Conservation (phyloP, 2,113 vertebrate genomes). For the Melospiza melodia region DNA sequence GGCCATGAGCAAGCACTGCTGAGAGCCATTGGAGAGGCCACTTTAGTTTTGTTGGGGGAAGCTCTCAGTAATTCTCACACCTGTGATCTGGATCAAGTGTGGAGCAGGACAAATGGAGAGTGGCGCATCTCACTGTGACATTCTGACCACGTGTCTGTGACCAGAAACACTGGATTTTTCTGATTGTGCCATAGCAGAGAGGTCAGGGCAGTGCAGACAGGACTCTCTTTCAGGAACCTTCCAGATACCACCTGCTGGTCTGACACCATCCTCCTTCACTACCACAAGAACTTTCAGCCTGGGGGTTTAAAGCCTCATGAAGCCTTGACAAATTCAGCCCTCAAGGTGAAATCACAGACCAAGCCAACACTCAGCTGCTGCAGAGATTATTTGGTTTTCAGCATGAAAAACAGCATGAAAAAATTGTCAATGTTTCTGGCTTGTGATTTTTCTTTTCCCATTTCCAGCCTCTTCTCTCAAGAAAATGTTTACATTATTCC, state of each 20-base stretch:
- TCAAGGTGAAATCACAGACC: neutral
- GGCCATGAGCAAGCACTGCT: neutral
- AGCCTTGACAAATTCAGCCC: neutral
- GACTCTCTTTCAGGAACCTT: neutral
- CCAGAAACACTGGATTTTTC: neutral
- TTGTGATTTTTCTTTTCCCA: neutral
- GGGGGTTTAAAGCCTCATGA: neutral
- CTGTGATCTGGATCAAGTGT: neutral
- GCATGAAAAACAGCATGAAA: neutral
- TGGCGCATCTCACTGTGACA: neutral
- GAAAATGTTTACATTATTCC: neutral
- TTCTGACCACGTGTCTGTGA: rapidly evolving
- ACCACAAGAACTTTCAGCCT: neutral
- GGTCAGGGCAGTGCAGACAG: neutral
- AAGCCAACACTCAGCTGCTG: neutral
- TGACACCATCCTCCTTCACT: neutral
- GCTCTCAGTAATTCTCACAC: neutral
- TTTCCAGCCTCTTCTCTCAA: neutral
- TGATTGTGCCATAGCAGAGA: neutral
- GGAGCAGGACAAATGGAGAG: neutral
- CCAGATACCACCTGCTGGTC: neutral
- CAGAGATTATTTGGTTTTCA: neutral
- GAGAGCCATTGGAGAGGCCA: neutral
- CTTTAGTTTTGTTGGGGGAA: neutral
- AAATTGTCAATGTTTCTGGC: neutral